These are phyloP conservation scores for Bagarius yarrelli DNA, from an alignment of 2,113 vertebrate species.

Conservation along the genomic window DNA sequence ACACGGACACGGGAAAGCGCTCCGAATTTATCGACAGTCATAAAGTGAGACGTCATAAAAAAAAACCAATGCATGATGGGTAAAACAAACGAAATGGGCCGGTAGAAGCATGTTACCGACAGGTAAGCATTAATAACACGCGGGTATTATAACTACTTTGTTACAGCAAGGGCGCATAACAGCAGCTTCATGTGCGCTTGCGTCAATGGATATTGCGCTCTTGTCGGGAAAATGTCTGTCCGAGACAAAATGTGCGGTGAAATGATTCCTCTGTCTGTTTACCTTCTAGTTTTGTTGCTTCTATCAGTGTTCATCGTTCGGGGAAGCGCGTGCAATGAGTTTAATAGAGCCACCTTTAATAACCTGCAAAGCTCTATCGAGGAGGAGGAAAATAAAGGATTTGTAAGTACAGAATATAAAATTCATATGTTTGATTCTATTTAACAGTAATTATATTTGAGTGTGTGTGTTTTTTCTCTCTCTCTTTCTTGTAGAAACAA, in stretches of 20 bases:
- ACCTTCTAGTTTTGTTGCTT: constrained; percentile 65
- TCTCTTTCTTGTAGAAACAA: constrained; percentile 55
- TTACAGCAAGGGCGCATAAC: neutral
- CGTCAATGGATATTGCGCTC: neutral
- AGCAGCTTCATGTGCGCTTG: neutral
- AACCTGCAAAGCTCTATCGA: constrained; percentile 65
- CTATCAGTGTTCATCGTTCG: constrained; percentile 67
- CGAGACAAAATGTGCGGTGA: neutral
- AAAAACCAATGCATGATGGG: constrained; percentile 38
- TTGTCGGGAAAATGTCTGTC: neutral
- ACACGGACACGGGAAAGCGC: neutral
- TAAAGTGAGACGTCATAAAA: constrained; percentile 6
- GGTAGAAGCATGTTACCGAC: constrained; percentile 76
- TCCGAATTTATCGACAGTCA: neutral
- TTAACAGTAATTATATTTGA: neutral
- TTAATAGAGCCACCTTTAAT: constrained; percentile 58
- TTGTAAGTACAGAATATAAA: constrained; percentile 64
- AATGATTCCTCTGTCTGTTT: constrained; percentile 19
- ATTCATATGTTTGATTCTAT: neutral
- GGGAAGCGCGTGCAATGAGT: constrained; percentile 64
- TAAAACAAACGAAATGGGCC: constrained; percentile 48
- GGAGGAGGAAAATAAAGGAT: constrained; percentile 59
- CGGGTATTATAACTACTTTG: neutral
- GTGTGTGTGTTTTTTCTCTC: neutral
- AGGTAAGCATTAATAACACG: constrained; percentile 59